Base-by-base conservation (phyloP, 1,140 invertebrate genomes). In the Lucilia sericata region DNA sequence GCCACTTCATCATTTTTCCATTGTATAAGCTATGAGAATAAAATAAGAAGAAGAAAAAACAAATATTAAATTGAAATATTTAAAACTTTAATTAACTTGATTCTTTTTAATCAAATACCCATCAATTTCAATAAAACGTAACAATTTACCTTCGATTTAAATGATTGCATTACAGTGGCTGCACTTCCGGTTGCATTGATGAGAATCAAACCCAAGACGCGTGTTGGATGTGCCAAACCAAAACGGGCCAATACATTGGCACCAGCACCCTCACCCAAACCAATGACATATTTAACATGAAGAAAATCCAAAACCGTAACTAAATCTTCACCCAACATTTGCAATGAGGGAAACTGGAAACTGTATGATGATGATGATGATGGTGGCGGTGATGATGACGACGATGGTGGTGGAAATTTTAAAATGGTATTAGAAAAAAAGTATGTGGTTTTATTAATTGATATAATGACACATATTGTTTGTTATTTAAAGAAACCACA, bases 151-250 rank as follows among this genome's bases (percentile, higher is more conserved):
- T 97, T 95, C 87, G 95, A 96, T 88, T 96, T 96, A 90, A 98
- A 95, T 86, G 96, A 96, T 88, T 98, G 97, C 90, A 97, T 94
- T 49, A 98, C 95, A 13, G 96, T 96, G 13, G 96, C 96, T 25
- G 96, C 95, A 75, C 96, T 97, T 30, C 95, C 95, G 0, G 97
- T 98, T 88, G 96, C 97, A 92, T 98, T 97, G 87, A 98, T 96
- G 81, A 98, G 93, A 86, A 96, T 94, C 5, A 97, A 92, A 8
- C 96, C 97, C 30, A 97, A 91, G 19, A 94, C 94, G 47, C 96
- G 92, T 7, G 94, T 92, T 0, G 96, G 96, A 91, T 96, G 94
- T 17, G 95, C 94, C 85, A 97, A 91, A 1, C 96, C 97, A 91
- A 97, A 98, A 74, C 97, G 93, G 12, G 96, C 95, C 17, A 97